A percentile compares a stretch with the other conserved stretches of the same genome.
Conservation (phyloP, 2,888 invertebrate species). For the Caenorhabditis virilis region DNA sequence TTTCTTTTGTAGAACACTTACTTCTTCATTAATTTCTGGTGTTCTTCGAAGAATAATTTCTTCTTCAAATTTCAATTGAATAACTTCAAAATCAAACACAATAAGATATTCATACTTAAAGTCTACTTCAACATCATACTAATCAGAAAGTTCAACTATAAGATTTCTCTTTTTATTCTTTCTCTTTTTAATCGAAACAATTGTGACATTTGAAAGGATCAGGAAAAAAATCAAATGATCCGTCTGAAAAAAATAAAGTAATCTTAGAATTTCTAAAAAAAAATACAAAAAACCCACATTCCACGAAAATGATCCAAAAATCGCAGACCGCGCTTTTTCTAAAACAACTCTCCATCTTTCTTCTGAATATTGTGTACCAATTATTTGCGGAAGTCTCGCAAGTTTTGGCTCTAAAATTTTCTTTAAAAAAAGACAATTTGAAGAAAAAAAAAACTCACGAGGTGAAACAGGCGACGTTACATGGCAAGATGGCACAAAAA, state of each 20-base stretch:
- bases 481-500: conserved; percentile 30
- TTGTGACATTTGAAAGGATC: conserved; percentile 15
- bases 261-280: background rate
- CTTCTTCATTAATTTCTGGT: conserved; percentile 7
- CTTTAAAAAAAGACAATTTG: too few species aligned
- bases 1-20: conserved; percentile 2
- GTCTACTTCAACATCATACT: conserved; percentile 30
- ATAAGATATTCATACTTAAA: conserved; percentile 26
- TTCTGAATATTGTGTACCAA: background rate
- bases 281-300: conserved; percentile 13
- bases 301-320: conserved; percentile 29
- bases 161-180: conserved; percentile 28
- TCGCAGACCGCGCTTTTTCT: conserved; percentile 21
- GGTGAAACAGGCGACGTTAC: conserved; percentile 17
- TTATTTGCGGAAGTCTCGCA: background rate
- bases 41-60: conserved; percentile 13
- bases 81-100: conserved; percentile 25
- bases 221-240: conserved; percentile 34
- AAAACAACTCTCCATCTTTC: background rate
- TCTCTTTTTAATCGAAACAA: conserved; percentile 11
- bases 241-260: conserved; percentile 13
- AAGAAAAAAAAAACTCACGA: conserved; percentile 14
- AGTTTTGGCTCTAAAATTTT: background rate
- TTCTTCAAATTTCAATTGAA: conserved; percentile 8
- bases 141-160: conserved; percentile 24